phyloP scores from a whole-genome alignment of 2,113 vertebrate species.

The Dicaeum eximium region DNA sequence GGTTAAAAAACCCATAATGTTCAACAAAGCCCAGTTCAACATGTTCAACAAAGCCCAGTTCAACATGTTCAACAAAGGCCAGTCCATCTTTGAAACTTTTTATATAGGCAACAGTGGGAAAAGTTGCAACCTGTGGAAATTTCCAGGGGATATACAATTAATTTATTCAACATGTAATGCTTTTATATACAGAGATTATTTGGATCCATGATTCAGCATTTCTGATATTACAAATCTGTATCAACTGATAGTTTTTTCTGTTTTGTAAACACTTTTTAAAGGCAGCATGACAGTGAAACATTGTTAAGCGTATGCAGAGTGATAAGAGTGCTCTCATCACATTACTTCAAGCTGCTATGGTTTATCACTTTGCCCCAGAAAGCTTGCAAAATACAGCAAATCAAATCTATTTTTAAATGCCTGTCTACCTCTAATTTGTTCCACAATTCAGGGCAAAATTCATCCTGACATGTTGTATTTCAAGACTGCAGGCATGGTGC shows the following conservation, averaged over 20 bases:
- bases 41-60: not conserved
- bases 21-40: not conserved
- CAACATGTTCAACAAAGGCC: not conserved
- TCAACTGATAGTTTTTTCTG: not conserved
- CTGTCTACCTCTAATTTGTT: conserved; percentile 40
- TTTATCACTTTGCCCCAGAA: conserved; percentile 38
- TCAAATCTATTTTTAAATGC: conserved; percentile 48
- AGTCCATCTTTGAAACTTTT: not conserved
- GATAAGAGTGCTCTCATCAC: not conserved
- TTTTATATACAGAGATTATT: not conserved
- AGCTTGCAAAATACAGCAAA: conserved; percentile 19
- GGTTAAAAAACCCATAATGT: not conserved
- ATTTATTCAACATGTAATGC: not conserved
- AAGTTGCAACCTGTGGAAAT: not conserved
- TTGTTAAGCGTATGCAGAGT: not conserved
- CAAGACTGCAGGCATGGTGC: not conserved
- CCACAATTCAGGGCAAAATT: not conserved
- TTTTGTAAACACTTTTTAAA: not conserved
- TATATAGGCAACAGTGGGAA: not conserved
- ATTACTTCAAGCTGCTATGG: not conserved
- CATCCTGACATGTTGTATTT: not conserved
- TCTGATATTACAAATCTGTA: not conserved
- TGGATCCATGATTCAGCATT: not conserved
- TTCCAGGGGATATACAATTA: not conserved
- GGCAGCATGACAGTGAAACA: not conserved